Percentiles rank a stretch among this genome's conserved stretches.
Conservation (phyloP, 1,140 invertebrate genomes). For the Caenorhabditis inopinata region DNA sequence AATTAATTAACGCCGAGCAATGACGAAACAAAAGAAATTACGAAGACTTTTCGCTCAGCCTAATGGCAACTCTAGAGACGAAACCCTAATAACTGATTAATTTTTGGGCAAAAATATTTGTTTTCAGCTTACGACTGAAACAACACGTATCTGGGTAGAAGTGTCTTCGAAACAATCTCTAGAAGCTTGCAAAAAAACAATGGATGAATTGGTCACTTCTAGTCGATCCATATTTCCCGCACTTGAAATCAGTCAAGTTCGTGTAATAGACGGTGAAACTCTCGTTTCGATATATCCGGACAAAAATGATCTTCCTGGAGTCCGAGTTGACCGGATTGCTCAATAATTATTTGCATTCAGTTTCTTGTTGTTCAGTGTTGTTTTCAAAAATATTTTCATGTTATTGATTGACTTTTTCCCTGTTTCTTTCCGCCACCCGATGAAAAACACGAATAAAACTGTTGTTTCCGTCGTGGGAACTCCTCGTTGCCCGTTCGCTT, state of each 20-base stretch:
- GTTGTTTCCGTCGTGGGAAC: conserved; percentile 1
- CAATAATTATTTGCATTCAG: neutral
- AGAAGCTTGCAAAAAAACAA: conserved; percentile 40
- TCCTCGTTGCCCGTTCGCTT: neutral
- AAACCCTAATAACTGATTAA: too few relatives aligned
- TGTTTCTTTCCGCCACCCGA: too few relatives aligned
- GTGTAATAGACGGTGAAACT: conserved; percentile 14
- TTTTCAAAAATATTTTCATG: too few relatives aligned
- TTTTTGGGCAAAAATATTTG: neutral
- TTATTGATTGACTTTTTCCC: too few relatives aligned
- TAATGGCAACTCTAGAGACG: too few relatives aligned
- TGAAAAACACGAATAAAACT: too few relatives aligned
- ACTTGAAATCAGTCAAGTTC: conserved; percentile 17
- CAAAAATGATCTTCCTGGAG: conserved; percentile 39
- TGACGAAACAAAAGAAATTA: too few relatives aligned
- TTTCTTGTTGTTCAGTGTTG: too few relatives aligned
- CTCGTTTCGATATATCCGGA: conserved; percentile 41
- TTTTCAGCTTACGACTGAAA: conserved; percentile 31
- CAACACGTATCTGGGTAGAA: conserved; percentile 37
- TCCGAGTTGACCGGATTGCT: neutral
- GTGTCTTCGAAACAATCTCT: conserved; percentile 42
- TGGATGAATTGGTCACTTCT: conserved; percentile 42
- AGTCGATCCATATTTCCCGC: conserved; percentile 19
- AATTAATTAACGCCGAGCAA: too few relatives aligned
- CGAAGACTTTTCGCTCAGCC: too few relatives aligned